Conservation (phyloP, 2,888 invertebrate genomes). For the Cephus spinipes region DNA sequence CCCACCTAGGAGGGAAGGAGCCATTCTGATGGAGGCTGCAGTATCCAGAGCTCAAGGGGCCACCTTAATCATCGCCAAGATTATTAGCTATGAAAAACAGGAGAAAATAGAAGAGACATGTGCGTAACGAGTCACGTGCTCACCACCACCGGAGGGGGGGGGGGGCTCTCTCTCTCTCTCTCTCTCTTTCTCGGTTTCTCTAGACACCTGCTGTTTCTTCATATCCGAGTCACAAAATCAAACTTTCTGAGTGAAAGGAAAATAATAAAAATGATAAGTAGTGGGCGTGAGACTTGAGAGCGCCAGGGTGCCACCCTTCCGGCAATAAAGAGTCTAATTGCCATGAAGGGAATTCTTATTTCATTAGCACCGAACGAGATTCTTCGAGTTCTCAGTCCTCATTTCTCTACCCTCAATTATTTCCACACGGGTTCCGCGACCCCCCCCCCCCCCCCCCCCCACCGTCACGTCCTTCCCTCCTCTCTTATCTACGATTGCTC, state of each 20-base stretch:
- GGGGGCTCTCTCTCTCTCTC: neutral
- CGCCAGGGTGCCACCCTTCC: neutral
- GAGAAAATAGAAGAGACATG: too few species aligned
- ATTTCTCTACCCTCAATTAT: neutral
- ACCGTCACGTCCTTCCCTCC: too few species aligned
- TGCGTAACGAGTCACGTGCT: neutral
- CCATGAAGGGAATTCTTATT: neutral
- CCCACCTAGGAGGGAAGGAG: too few species aligned
- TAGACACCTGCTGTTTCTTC: too few species aligned
- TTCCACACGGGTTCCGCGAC: too few species aligned
- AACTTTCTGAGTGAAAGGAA: too few species aligned
- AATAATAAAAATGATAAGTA: too few species aligned
- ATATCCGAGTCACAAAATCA: too few species aligned
- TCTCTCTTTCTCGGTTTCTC: neutral
- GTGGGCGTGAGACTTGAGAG: too few species aligned
- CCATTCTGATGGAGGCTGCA: too few species aligned
- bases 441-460: too few species aligned
- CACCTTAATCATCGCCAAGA: neutral
- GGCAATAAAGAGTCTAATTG: neutral
- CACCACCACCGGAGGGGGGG: neutral
- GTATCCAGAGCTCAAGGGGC: neutral
- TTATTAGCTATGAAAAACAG: slow-evolving; percentile 3
- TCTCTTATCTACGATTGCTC: too few species aligned
- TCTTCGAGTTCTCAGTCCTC: neutral
- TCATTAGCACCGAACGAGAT: slow-evolving; percentile 1